phyloP scores from a whole-genome alignment of 2,113 vertebrate species.

The Spermophilus dauricus region DNA sequence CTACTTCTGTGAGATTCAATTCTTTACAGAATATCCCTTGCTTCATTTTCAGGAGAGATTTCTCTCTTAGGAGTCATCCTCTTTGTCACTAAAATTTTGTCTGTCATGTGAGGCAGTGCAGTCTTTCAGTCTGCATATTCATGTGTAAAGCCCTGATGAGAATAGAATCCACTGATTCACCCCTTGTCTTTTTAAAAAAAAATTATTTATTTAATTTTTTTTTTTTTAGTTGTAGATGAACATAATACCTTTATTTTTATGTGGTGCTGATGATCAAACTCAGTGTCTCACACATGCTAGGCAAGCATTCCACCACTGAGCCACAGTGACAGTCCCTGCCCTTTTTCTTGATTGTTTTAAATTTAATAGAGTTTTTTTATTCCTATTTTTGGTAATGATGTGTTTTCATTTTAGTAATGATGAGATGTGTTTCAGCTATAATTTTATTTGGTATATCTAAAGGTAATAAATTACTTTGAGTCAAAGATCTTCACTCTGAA shows the following conservation, averaged over 20 bases:
- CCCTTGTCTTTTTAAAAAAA: neutral
- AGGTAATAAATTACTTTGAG: neutral
- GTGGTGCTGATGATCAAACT: too few species aligned
- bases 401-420: neutral
- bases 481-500: neutral
- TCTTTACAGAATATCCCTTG: neutral
- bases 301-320: too few species aligned
- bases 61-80: neutral
- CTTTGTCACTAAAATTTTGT: neutral
- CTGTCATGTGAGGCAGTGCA: neutral
- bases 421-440: neutral
- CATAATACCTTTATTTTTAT: too few species aligned
- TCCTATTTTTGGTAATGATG: neutral
- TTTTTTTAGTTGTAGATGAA: too few species aligned
- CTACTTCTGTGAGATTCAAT: neutral
- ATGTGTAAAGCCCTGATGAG: neutral
- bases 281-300: too few species aligned
- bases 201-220: too few species aligned
- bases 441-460: neutral
- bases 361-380: neutral
- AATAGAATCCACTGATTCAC: neutral
- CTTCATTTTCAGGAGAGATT: neutral
- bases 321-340: neutral
- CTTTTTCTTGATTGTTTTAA: neutral
- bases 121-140: too few species aligned